phyloP scores from a whole-genome alignment of 1,140 invertebrate genomes.

The Ostrea edulis region DNA sequence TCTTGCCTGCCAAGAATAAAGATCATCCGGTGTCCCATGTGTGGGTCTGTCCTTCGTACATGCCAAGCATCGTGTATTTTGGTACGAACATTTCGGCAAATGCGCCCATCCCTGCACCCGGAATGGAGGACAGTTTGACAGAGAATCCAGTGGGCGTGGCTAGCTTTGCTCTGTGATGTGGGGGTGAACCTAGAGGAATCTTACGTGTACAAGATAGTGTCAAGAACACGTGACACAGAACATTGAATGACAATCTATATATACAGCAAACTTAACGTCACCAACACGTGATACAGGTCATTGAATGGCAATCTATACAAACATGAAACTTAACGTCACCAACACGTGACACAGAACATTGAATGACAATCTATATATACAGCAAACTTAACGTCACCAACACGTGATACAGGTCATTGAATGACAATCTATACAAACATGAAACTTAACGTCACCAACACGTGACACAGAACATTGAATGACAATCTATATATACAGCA shows the following conservation, averaged over 20 bases:
- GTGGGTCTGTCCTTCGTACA: not conserved
- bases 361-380: too few species aligned
- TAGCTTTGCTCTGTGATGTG: not conserved
- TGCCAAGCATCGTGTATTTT: not conserved
- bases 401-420: too few species aligned
- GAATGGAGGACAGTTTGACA: slow-evolving; percentile 1
- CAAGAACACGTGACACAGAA: not conserved
- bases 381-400: too few species aligned
- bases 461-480: too few species aligned
- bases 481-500: too few species aligned
- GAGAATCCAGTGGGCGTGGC: not conserved
- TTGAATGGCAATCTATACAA: too few species aligned
- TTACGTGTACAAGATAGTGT: not conserved
- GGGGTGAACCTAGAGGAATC: not conserved
- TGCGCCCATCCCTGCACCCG: not conserved
- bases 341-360: too few species aligned
- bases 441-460: too few species aligned
- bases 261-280: too few species aligned
- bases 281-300: too few species aligned
- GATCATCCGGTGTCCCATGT: not conserved
- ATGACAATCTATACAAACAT: too few species aligned
- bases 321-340: too few species aligned
- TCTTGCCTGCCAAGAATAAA: slow-evolving; percentile 41
- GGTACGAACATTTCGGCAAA: not conserved
- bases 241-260: not conserved